Evolutionary conservation across 2,113 vertebrate species (phyloP).

Genomic region (Sciurus niger): DNA sequence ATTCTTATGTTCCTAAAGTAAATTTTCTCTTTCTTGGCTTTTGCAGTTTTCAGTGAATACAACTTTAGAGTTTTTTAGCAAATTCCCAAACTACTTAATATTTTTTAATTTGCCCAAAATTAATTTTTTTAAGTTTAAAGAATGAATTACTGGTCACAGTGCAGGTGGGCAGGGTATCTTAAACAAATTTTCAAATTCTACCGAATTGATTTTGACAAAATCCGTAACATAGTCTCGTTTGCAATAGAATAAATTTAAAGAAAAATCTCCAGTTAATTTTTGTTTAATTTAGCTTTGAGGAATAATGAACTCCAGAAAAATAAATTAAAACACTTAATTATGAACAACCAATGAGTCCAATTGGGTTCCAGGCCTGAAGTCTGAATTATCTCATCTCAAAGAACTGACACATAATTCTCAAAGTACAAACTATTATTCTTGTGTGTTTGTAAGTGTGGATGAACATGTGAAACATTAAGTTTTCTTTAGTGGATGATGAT

Average conservation of each 20-base stretch:
- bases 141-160: neutral
- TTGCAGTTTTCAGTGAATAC: neutral
- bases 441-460: neutral
- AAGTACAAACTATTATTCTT: neutral
- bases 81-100: neutral
- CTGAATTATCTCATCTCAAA: slow-evolving; percentile 12
- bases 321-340: neutral
- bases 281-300: slow-evolving; percentile 39
- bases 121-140: neutral
- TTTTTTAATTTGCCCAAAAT: neutral
- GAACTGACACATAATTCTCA: neutral
- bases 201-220: slow-evolving; percentile 27
- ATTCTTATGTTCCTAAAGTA: slow-evolving; percentile 6
- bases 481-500: neutral
- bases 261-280: neutral
- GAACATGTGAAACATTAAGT: neutral
- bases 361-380: neutral
- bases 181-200: slow-evolving; percentile 30
- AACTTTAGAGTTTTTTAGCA: neutral
- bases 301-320: neutral
- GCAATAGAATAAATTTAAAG: neutral
- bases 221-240: neutral
- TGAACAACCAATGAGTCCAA: slow-evolving; percentile 36
- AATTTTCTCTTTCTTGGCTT: neutral
- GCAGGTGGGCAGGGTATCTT: neutral